phyloP scores from a whole-genome alignment of 1,140 invertebrate species.

The Colletes latitarsis region DNA sequence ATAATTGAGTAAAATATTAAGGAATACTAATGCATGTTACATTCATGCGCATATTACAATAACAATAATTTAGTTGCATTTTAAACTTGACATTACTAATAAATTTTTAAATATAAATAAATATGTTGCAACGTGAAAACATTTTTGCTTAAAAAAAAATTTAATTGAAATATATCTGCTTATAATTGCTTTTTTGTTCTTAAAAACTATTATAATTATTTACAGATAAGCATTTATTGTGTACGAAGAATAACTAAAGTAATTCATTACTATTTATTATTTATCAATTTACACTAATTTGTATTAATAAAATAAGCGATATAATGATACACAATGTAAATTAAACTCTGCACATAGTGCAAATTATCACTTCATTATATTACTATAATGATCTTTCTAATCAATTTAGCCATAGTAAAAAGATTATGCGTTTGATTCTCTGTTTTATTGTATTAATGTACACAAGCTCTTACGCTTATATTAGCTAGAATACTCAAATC shows the following conservation, averaged over 20 bases:
- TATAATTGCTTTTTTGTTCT: not conserved
- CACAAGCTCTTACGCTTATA: constrained; percentile 18
- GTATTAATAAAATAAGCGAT: not conserved
- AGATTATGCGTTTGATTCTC: not conserved
- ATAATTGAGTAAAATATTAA: not conserved
- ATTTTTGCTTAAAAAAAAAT: not conserved
- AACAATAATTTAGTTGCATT: not conserved
- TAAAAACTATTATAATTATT: not conserved
- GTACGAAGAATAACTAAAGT: not conserved
- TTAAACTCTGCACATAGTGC: not conserved
- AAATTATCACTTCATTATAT: not conserved
- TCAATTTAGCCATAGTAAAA: not conserved
- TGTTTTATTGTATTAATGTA: constrained; percentile 9
- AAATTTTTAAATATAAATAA: not conserved
- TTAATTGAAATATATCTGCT: not conserved
- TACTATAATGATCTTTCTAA: not conserved
- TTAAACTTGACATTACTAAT: not conserved
- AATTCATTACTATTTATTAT: not conserved
- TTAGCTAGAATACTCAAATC: constrained; percentile 23
- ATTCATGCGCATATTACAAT: not conserved
- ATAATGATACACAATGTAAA: not conserved
- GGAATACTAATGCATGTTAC: not conserved
- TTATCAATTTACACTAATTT: not conserved
- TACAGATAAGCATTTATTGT: no score
- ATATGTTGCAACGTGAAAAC: not conserved